Percentiles rank a stretch among this genome's conserved stretches.
These are phyloP conservation scores for Pholis gunnellus DNA, from an alignment of 2,113 vertebrate genomes.

Conservation along the genomic window DNA sequence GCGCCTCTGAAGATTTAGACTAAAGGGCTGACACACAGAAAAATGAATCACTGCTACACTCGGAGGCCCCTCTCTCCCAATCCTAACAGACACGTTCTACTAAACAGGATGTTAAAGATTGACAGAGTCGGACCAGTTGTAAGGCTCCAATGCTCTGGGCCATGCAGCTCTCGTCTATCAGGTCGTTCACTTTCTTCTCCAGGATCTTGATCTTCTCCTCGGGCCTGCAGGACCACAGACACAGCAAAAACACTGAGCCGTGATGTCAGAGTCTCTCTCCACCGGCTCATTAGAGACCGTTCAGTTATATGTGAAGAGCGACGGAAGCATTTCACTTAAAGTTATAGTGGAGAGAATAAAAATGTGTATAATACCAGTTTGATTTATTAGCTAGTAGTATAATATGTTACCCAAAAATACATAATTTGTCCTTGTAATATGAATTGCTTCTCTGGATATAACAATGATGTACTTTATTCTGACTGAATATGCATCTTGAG, in stretches of 20 bases:
- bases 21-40: neutral
- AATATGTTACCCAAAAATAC: too few relatives aligned
- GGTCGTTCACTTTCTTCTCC: conserved; percentile 95
- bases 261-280: neutral
- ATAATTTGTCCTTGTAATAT: neutral
- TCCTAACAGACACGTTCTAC: neutral
- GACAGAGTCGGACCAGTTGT: conserved; percentile 87
- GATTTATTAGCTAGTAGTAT: neutral
- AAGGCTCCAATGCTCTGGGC: conserved; percentile 90
- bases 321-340: neutral
- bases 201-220: conserved; percentile 96
- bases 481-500: neutral
- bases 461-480: neutral
- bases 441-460: neutral
- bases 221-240: conserved; percentile 78
- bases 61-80: neutral
- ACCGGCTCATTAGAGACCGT: neutral
- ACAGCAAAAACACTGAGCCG: neutral
- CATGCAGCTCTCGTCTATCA: conserved; percentile 97
- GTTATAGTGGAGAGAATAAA: neutral
- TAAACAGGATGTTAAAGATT: neutral
- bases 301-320: too few relatives aligned
- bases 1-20: neutral
- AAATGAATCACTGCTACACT: neutral
- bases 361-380: neutral